Conservation (phyloP, 2,888 invertebrate species). For the Buathra laborator region DNA sequence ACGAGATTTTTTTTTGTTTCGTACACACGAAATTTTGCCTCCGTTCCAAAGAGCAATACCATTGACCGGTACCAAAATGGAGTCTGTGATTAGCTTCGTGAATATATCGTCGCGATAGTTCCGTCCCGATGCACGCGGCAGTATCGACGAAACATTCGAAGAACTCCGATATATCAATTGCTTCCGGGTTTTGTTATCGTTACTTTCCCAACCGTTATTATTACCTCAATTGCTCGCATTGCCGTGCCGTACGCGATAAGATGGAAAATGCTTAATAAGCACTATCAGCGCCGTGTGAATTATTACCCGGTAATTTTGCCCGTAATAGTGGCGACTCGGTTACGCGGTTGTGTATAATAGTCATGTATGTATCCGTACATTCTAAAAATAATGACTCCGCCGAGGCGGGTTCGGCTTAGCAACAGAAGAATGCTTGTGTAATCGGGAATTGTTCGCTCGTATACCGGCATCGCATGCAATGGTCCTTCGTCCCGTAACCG, state of each 20-base stretch:
- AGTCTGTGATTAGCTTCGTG: neutral
- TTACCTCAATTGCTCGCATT: neutral
- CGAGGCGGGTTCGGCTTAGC: slow-evolving; percentile 67
- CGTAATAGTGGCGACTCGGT: slow-evolving; percentile 9
- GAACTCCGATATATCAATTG: slow-evolving; percentile 2
- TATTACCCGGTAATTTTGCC: neutral
- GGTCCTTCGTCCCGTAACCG: neutral
- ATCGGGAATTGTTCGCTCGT: slow-evolving; percentile 37
- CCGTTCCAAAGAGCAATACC: slow-evolving; percentile 39
- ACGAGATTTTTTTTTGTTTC: neutral
- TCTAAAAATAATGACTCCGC: slow-evolving; percentile 72
- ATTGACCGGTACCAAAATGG: slow-evolving; percentile 33
- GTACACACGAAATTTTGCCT: neutral
- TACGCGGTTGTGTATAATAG: neutral
- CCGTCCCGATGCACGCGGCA: neutral
- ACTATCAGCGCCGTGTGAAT: neutral
- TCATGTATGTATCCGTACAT: slow-evolving; percentile 57
- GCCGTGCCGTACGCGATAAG: neutral
- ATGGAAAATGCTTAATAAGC: too few relatives aligned
- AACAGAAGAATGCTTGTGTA: slow-evolving; percentile 62
- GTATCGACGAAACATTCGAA: slow-evolving; percentile 3
- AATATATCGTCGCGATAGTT: neutral
- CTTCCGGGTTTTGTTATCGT: slow-evolving; percentile 40
- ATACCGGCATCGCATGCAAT: neutral
- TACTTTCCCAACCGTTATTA: neutral